Evolutionary conservation across 1,140 invertebrate species (phyloP).

Genomic region (Brachionus angularis): DNA sequence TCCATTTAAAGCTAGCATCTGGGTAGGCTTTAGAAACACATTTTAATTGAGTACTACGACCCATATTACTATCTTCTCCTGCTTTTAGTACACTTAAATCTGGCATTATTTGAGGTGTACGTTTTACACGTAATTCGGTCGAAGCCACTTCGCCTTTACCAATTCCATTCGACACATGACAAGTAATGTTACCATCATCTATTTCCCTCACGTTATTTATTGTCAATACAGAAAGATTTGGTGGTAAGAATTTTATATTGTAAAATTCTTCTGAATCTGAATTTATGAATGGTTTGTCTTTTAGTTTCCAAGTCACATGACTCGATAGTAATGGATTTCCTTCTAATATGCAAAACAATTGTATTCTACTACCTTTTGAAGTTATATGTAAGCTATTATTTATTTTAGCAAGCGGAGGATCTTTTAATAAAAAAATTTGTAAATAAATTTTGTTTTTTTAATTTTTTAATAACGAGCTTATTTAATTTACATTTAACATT

Average conservation of each 20-base stretch:
- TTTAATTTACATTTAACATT: conserved; percentile 35
- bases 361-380: not conserved
- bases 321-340: conserved; percentile 19
- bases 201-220: conserved; percentile 14
- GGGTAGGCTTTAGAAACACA: conserved; percentile 9
- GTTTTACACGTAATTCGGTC: conserved; percentile 22
- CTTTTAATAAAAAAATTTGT: not conserved
- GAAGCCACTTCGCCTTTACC: conserved; percentile 10
- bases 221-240: conserved; percentile 32
- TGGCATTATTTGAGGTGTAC: not conserved
- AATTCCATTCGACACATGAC: conserved; percentile 15
- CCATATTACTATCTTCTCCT: conserved; percentile 35
- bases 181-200: conserved; percentile 34
- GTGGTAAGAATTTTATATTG: conserved; percentile 23
- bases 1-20: conserved; percentile 31
- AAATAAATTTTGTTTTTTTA: not conserved
- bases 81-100: conserved; percentile 29
- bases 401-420: conserved; percentile 41
- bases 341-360: conserved; percentile 2
- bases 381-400: not conserved
- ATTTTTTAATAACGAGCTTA: not conserved
- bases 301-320: conserved; percentile 30
- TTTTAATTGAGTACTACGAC: conserved; percentile 18
- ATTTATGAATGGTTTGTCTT: conserved; percentile 1
- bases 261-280: conserved; percentile 11